These are phyloP conservation scores for Danionella dracula DNA, from an alignment of 2,797 vertebrate genomes.

Conservation along the genomic window DNA sequence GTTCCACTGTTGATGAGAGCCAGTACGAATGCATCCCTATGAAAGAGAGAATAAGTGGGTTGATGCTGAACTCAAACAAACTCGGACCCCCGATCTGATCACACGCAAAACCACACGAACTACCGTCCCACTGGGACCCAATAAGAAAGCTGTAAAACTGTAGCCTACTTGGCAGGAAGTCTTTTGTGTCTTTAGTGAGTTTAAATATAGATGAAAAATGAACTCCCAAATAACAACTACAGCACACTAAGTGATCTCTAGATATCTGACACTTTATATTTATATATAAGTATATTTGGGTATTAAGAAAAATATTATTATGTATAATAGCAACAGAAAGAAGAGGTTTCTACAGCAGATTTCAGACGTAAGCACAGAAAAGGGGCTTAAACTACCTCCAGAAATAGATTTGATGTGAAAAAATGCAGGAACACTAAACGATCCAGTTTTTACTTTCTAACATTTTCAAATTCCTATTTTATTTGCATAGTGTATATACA, in stretches of 20 bases:
- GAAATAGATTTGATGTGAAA: too few relatives aligned
- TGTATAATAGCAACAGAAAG: too few relatives aligned
- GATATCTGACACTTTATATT: background rate
- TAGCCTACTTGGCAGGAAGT: background rate
- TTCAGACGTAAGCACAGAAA: too few relatives aligned
- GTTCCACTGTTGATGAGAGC: conserved; percentile 78
- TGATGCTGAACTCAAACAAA: background rate
- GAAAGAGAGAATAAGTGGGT: background rate
- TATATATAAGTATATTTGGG: too few relatives aligned
- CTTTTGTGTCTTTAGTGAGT: background rate
- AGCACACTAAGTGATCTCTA: background rate
- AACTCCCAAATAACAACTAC: background rate
- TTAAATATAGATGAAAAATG: background rate
- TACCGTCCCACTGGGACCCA: background rate
- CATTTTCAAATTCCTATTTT: too few relatives aligned
- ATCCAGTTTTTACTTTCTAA: too few relatives aligned
- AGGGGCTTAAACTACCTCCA: too few relatives aligned
- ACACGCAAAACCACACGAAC: conserved; percentile 1
- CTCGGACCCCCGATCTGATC: conserved; percentile 3
- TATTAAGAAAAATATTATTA: too few relatives aligned
- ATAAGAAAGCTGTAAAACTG: background rate
- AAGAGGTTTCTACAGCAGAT: too few relatives aligned
- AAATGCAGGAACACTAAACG: too few relatives aligned
- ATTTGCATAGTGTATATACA: too few relatives aligned
- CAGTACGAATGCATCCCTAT: conserved; percentile 74